Evolutionary conservation across 2,113 vertebrate genomes (phyloP), one percentile per base, ranked within the genome.

Genomic region (Cnemophilus loriae): DNA sequence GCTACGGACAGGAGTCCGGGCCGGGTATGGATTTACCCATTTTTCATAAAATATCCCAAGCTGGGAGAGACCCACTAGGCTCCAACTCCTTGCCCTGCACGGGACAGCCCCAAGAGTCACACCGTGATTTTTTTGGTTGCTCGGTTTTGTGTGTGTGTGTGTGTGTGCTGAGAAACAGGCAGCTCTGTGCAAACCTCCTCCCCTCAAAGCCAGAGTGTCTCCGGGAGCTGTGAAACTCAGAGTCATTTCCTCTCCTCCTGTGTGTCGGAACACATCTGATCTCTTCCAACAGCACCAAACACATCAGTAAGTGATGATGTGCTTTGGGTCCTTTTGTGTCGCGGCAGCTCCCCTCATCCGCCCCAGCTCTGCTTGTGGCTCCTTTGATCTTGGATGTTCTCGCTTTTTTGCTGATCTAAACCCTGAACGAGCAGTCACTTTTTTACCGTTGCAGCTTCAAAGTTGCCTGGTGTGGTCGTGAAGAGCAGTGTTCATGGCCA

Each of bases 1-100:
- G 99, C 97, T 99, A 99, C 70, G 99, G 98, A 0, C 99, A 99
- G 95, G 99, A 99, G 42, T 99, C 99, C 20, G 99, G 99, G 19
- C 98, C 99, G 5, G 98, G 99, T 99, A 98, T 95, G 98, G 13
- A 82, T 47, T 56, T 6, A 2, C 1, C 4, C 28, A 3, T 47
- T 69, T 6, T 1, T 12, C 9, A 3, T 22, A 0, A 9, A 20
- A 10, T 12, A n/a, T 2, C 69, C 30, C 7, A 2, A 9, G 1
- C 1, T 60, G 37, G 18, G 12, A 46, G 4, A 59, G 1, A n/a
- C 28, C 28, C 78, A 1, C 60, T 4, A 3, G 4, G 42, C 26
- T 70, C n/a, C 47, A 21, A 0, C 18, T 46, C 20, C 9, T 59
- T 26, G 16, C n/a, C 87, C 46, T 21, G 37, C 77, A 46, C 37